Base-by-base conservation (phyloP, 2,797 vertebrate species). In the Hylomyscus alleni region DNA sequence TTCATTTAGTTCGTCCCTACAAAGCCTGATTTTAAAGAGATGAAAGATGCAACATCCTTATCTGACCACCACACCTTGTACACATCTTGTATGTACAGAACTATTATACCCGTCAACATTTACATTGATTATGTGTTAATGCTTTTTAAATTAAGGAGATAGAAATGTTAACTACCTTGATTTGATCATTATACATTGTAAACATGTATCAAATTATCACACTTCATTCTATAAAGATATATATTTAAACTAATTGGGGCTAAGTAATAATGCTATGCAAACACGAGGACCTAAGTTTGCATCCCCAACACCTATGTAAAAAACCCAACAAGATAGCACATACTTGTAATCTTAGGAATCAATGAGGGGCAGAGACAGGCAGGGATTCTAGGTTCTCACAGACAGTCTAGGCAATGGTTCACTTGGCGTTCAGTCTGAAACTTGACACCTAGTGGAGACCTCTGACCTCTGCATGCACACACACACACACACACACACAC, bases 1-100 rank as follows among this genome's bases (percentile, higher is more conserved):
- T 89, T 82, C 47, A 77, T 81, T 89, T 94, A 78, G 47, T 44
- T 88, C 96, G 89, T 26, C 8, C n/a, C 26, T 62, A 65, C 77
- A 81, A 94, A 47, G 54, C 8, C 89, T 84, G 54, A 81, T 94
- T 90, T 69, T 50, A 90, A 80, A 47, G 13, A 87, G 26, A 40
- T n/a, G 3, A 91, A 80, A 50, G 7, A 85, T 44, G 37, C 65
- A n/a, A 26, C 83, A 31, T 12, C 29, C 47, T 77, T 24, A 54
- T 69, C 4, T 84, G 50, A 77, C 52, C 26, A 54, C 13, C 20
- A 65, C 10, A 44, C 37, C 54, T 83, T 62, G 14, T 29, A 31
- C 60, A 15, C 37, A 84, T 20, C 54, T 31, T 69, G 6, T n/a
- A 11, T 15, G 1, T 44, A 58, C 29, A 37, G 15, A n/a, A 56